Evolutionary conservation across 23 tunicate species (phyloP).

Genomic region (Corella eumyota): DNA sequence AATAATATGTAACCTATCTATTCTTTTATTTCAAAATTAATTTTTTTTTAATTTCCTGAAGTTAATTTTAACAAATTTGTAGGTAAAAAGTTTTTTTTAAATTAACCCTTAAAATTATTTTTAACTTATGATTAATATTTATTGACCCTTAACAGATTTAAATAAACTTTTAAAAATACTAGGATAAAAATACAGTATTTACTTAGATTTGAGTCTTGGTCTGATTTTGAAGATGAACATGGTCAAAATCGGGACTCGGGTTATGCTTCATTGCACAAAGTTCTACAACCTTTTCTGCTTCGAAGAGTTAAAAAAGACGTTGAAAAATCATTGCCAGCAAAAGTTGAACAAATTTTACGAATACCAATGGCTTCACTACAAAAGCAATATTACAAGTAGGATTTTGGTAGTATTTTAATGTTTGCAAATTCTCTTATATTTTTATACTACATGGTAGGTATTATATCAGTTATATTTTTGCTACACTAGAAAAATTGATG

Average conservation of each 20-base stretch:
- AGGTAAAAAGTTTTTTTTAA: too few relatives aligned
- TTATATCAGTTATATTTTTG: neutral
- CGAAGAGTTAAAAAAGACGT: slow-evolving; percentile 98
- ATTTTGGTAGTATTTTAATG: too few relatives aligned
- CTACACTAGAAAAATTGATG: neutral
- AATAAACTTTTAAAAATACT: too few relatives aligned
- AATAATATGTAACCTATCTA: too few relatives aligned
- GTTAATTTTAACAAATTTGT: too few relatives aligned
- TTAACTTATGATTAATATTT: too few relatives aligned
- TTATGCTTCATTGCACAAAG: slow-evolving; percentile 83
- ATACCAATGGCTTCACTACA: slow-evolving; percentile 83
- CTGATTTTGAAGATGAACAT: slow-evolving; percentile 73
- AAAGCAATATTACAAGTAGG: slow-evolving; percentile 91
- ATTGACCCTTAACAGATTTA: too few relatives aligned
- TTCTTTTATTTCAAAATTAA: too few relatives aligned
- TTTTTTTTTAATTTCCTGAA: too few relatives aligned
- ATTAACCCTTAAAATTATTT: too few relatives aligned
- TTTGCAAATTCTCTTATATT: too few relatives aligned
- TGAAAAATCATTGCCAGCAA: slow-evolving; percentile 96
- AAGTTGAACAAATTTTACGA: slow-evolving; percentile 93
- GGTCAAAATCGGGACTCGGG: slow-evolving; percentile 73
- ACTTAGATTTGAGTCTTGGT: slow-evolving; percentile 78
- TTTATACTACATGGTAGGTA: neutral
- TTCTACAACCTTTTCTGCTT: slow-evolving; percentile 86
- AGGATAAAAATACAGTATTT: too few relatives aligned